phyloP scores from a whole-genome alignment of 1,140 invertebrate species.

The Scylla paramamosain region DNA sequence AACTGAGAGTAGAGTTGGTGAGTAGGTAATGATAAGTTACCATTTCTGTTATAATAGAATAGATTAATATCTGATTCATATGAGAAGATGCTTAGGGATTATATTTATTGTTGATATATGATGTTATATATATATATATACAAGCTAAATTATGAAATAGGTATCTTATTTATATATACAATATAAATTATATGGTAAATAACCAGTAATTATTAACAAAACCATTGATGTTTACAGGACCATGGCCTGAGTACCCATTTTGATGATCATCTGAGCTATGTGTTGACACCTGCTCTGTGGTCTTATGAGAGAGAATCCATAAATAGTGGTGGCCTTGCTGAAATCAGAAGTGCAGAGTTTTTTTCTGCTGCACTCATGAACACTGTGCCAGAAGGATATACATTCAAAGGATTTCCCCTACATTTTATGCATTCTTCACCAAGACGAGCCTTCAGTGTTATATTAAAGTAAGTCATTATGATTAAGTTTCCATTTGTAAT shows the following conservation, averaged over 20 bases:
- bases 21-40: no score
- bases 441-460: conserved; percentile 32
- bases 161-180: background rate
- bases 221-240: conserved; percentile 30
- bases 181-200: background rate
- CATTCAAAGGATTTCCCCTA: conserved; percentile 62
- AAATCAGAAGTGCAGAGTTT: conserved; percentile 44
- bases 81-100: no score
- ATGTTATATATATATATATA: no score
- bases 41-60: no score
- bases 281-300: conserved; percentile 63
- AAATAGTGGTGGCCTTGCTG: background rate
- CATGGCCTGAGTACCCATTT: conserved; percentile 51
- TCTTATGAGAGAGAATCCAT: conserved; percentile 53
- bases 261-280: conserved; percentile 54
- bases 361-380: conserved; percentile 66
- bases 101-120: no score
- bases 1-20: no score
- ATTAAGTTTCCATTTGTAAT: background rate
- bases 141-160: no score
- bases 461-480: conserved; percentile 42
- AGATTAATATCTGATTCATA: no score
- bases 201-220: background rate
- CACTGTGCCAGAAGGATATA: conserved; percentile 60
- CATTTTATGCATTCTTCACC: conserved; percentile 55